phyloP scores from a whole-genome alignment of 2,113 vertebrate species.

The Dipodomys merriami region DNA sequence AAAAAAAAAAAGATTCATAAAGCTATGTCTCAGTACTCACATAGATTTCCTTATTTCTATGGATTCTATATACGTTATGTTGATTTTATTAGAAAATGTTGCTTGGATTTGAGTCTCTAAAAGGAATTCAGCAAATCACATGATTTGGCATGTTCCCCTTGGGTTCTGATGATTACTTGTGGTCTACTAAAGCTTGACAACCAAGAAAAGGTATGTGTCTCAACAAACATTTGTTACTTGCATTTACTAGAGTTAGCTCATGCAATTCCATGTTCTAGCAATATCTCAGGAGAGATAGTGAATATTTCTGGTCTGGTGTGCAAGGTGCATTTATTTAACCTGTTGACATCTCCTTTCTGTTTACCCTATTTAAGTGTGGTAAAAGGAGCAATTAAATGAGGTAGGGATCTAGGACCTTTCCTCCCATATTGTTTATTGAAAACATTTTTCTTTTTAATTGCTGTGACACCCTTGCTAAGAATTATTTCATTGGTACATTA shows the following conservation, averaged over 20 bases:
- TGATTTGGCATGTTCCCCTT: conserved; percentile 9
- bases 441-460: conserved; percentile 15
- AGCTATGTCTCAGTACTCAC: not conserved
- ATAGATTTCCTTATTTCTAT: not conserved
- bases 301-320: conserved; percentile 1
- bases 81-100: conserved; percentile 47
- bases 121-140: conserved; percentile 33
- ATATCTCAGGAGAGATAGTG: not conserved
- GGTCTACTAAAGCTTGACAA: conserved; percentile 14
- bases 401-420: not conserved
- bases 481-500: not conserved
- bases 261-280: not conserved
- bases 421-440: not conserved
- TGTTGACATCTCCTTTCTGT: not conserved
- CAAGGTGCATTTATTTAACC: not conserved
- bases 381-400: not conserved
- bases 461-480: conserved; percentile 38
- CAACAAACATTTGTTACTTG: not conserved
- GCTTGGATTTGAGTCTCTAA: conserved; percentile 27
- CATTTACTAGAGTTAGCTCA: not conserved
- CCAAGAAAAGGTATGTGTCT: conserved; percentile 33
- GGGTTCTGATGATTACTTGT: not conserved
- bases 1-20: not conserved
- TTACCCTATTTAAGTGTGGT: not conserved
- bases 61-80: not conserved